phyloP scores from a whole-genome alignment of 1,140 invertebrate species.

The Temnothorax nylanderi region DNA sequence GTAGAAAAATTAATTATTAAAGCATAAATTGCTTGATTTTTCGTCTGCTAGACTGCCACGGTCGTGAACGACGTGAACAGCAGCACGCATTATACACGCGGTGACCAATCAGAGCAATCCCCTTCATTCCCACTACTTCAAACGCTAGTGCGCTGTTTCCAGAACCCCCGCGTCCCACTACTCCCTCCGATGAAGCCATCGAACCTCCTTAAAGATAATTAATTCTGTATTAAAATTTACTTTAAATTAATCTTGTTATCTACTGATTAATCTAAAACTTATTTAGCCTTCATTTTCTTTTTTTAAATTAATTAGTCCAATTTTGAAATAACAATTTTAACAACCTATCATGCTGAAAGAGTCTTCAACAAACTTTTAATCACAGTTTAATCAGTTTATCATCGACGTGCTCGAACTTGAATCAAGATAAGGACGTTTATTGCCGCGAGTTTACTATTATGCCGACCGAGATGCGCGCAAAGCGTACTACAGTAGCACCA shows the following conservation, averaged over 20 bases:
- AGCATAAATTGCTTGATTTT: too few species aligned
- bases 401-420: neutral
- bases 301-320: neutral
- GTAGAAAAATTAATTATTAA: too few species aligned
- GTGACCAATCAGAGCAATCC: too few species aligned
- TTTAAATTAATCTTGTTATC: neutral
- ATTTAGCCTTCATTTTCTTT: neutral
- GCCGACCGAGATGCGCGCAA: neutral
- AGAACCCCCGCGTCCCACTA: too few species aligned
- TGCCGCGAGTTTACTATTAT: neutral
- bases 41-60: too few species aligned
- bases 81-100: too few species aligned
- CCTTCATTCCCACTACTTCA: too few species aligned
- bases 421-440: conserved; percentile 28
- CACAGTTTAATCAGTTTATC: neutral
- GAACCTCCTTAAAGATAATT: too few species aligned
- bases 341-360: neutral
- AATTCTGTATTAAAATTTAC: neutral
- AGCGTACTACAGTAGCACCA: neutral
- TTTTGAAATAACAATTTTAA: neutral
- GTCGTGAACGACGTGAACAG: too few species aligned
- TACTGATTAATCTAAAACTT: neutral
- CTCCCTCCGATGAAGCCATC: too few species aligned
- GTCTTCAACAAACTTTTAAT: conserved; percentile 8
- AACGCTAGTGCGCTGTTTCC: too few species aligned